Conservation (phyloP, 2,113 vertebrate species). For the Speoplatyrhinus poulsoni region DNA sequence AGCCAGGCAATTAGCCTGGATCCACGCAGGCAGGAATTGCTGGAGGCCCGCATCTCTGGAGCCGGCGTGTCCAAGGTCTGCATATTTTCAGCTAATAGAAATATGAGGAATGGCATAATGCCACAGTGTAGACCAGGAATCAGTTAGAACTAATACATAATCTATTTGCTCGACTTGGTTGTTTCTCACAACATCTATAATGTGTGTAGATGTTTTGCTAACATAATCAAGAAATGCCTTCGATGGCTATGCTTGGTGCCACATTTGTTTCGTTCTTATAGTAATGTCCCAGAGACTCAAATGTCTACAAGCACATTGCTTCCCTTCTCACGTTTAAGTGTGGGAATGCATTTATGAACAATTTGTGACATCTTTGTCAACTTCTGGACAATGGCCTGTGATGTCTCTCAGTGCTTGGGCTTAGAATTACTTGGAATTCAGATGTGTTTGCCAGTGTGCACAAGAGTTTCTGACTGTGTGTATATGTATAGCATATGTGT, state of each 20-base stretch:
- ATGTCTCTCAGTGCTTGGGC: not conserved
- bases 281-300: not conserved
- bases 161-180: not conserved
- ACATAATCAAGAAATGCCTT: not conserved
- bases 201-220: not conserved
- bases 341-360: constrained; percentile 4
- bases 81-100: constrained; percentile 8
- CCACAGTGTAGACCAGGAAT: not conserved
- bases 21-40: constrained; percentile 90
- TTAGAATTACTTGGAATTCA: constrained; percentile 14
- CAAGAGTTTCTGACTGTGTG: not conserved
- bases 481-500: not conserved
- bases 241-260: not conserved
- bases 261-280: not conserved
- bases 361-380: not conserved
- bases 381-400: not conserved
- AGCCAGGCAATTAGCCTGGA: constrained; percentile 82
- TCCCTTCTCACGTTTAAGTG: not conserved
- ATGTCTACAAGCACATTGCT: not conserved
- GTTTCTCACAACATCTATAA: no score
- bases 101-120: not conserved
- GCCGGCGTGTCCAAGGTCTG: constrained; percentile 90
- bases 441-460: constrained; percentile 10
- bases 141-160: not conserved
- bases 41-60: constrained; percentile 94